Percentiles rank a stretch among this genome's conserved stretches.
Evolutionary conservation across 1,140 invertebrate genomes (phyloP).

Genomic region (Teleopsis dalmanni): DNA sequence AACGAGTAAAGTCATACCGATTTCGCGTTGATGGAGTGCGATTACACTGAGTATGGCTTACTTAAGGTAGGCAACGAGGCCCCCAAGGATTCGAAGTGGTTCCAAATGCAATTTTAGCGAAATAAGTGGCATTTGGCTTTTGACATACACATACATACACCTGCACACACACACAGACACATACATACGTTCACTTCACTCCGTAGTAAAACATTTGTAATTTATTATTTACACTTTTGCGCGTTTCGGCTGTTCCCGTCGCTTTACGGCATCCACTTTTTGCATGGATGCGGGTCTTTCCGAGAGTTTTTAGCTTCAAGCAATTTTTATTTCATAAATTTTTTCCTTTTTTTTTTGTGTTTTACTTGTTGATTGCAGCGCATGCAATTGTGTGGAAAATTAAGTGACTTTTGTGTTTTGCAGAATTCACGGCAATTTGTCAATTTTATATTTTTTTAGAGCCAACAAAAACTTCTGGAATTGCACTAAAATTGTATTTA

Average conservation of each 20-base stretch:
- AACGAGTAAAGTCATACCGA: too few relatives aligned
- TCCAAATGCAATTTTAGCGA: too few relatives aligned
- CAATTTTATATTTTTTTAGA: too few relatives aligned
- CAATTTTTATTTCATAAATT: not conserved
- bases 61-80: too few relatives aligned
- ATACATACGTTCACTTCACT: not conserved
- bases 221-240: constrained; percentile 8
- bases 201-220: constrained; percentile 2
- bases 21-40: too few relatives aligned
- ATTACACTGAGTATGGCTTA: too few relatives aligned
- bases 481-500: too few relatives aligned
- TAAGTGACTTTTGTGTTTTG: too few relatives aligned
- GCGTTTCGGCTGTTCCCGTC: not conserved
- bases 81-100: too few relatives aligned
- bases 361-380: constrained; percentile 7
- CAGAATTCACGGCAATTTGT: too few relatives aligned
- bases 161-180: not conserved
- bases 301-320: not conserved
- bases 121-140: too few relatives aligned
- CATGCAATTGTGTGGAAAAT: constrained; percentile 7
- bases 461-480: too few relatives aligned
- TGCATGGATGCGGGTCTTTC: not conserved
- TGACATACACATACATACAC: not conserved
- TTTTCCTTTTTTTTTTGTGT: not conserved
- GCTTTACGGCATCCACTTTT: not conserved